These are phyloP conservation scores for Salminus brasiliensis DNA, from an alignment of 2,113 vertebrate genomes.

Conservation along the genomic window DNA sequence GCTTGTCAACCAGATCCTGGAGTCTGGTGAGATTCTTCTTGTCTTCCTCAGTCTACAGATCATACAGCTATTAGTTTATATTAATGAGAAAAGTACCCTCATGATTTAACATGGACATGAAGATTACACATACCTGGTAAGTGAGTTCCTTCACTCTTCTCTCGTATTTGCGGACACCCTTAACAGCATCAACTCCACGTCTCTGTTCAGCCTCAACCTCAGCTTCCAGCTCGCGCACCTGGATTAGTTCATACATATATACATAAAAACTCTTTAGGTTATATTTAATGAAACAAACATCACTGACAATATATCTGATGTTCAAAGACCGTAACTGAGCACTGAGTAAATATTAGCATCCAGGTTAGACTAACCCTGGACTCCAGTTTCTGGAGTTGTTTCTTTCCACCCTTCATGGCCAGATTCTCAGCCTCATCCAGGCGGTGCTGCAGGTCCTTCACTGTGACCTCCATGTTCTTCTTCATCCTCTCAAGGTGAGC, in stretches of 20 bases:
- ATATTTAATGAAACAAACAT: neutral
- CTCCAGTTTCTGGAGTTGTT: neutral
- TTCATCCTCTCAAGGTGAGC: neutral
- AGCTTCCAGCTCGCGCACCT: neutral
- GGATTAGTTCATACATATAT: neutral
- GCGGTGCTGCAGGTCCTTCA: neutral
- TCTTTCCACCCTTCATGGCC: neutral
- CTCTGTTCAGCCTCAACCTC: neutral
- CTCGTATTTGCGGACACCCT: slow-evolving; percentile 40
- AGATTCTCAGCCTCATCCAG: neutral
- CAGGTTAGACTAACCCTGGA: neutral
- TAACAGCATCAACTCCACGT: neutral
- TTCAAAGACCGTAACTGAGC: neutral
- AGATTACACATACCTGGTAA: slow-evolving; percentile 45
- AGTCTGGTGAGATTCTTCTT: slow-evolving; percentile 50
- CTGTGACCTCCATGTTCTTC: neutral
- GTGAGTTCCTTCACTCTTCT: slow-evolving; percentile 57
- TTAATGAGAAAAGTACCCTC: neutral
- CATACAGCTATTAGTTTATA: neutral
- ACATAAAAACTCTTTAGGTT: neutral
- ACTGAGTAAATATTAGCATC: neutral
- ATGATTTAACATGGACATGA: neutral
- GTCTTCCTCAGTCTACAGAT: slow-evolving; percentile 53
- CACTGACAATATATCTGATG: slow-evolving; percentile 73
- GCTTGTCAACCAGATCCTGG: slow-evolving; percentile 63